These are phyloP conservation scores for Adrianichthys oophorus DNA, from an alignment of 2,797 vertebrate species.

Conservation along the genomic window DNA sequence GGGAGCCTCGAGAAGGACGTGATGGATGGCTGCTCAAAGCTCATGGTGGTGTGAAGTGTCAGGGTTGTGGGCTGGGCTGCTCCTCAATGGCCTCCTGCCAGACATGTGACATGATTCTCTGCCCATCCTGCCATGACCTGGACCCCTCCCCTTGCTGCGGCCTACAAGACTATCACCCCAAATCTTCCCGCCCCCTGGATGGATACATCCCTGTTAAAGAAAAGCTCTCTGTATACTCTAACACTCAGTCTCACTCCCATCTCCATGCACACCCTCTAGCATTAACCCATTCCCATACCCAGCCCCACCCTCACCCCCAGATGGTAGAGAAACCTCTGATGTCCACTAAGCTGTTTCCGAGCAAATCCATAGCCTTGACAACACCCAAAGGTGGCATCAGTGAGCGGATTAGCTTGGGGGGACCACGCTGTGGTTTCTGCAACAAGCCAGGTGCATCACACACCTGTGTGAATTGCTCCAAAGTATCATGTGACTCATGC, in stretches of 20 bases:
- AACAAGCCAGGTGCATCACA: constrained; percentile 90
- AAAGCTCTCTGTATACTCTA: constrained; percentile 82
- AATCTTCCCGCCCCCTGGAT: constrained; percentile 77
- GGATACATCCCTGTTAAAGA: constrained; percentile 82
- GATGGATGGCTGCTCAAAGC: constrained; percentile 79
- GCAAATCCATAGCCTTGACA: constrained; percentile 74
- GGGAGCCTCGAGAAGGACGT: constrained; percentile 75
- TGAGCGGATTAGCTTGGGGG: constrained; percentile 64
- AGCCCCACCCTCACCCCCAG: constrained; percentile 76
- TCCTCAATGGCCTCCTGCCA: constrained; percentile 85
- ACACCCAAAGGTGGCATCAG: constrained; percentile 66
- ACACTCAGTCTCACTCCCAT: constrained; percentile 71
- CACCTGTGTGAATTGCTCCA: constrained; percentile 98
- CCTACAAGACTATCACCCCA: constrained; percentile 78
- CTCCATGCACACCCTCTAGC: constrained; percentile 74
- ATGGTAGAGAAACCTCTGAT: constrained; percentile 78
- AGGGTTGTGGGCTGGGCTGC: constrained; percentile 86
- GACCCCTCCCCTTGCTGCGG: constrained; percentile 82
- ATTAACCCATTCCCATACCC: constrained; percentile 73
- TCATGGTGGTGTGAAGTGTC: constrained; percentile 82
- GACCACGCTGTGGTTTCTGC: constrained; percentile 92
- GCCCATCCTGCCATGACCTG: constrained; percentile 79
- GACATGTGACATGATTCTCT: constrained; percentile 85
- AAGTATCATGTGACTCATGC: constrained; percentile 94
- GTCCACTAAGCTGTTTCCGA: constrained; percentile 77